These are phyloP conservation scores for Neodiprion pinetum DNA, from an alignment of 1,140 invertebrate species.

Conservation along the genomic window DNA sequence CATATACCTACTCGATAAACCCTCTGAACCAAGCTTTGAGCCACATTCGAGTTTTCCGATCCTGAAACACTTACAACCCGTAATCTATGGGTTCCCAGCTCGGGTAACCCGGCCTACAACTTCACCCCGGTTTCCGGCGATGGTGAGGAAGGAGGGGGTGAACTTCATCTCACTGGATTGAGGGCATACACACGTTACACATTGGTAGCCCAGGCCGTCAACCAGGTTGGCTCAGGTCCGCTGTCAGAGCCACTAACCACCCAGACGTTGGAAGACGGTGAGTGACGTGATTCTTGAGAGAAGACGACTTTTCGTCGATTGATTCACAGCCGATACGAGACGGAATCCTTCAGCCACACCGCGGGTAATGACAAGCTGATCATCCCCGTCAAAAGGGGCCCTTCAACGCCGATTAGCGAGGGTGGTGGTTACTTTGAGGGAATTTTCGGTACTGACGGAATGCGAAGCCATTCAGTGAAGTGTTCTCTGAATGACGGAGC, in stretches of 20 bases:
- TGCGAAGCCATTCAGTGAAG: neutral
- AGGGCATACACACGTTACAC: conserved; percentile 82
- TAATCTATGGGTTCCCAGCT: conserved; percentile 41
- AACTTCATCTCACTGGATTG: conserved; percentile 70
- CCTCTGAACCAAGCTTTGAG: too few relatives aligned
- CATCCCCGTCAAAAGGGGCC: neutral
- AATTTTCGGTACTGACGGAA: neutral
- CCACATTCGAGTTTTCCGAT: too few relatives aligned
- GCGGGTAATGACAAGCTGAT: neutral
- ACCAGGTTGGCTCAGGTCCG: conserved; percentile 83
- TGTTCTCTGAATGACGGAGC: neutral
- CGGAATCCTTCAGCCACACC: neutral
- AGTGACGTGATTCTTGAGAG: conserved; percentile 32
- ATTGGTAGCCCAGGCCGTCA: conserved; percentile 85
- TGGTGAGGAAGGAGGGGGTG: conserved; percentile 71
- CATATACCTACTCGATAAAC: too few relatives aligned
- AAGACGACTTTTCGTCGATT: too few relatives aligned
- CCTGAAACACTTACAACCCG: neutral
- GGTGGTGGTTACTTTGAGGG: neutral
- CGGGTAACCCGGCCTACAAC: conserved; percentile 65
- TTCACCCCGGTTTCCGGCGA: conserved; percentile 75
- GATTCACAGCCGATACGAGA: neutral
- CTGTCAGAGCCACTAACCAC: conserved; percentile 75
- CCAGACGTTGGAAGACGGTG: conserved; percentile 85
- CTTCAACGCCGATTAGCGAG: too few relatives aligned